Evolutionary conservation across 2,888 invertebrate species (phyloP).

Genomic region (Gnatocerus cornutus): DNA sequence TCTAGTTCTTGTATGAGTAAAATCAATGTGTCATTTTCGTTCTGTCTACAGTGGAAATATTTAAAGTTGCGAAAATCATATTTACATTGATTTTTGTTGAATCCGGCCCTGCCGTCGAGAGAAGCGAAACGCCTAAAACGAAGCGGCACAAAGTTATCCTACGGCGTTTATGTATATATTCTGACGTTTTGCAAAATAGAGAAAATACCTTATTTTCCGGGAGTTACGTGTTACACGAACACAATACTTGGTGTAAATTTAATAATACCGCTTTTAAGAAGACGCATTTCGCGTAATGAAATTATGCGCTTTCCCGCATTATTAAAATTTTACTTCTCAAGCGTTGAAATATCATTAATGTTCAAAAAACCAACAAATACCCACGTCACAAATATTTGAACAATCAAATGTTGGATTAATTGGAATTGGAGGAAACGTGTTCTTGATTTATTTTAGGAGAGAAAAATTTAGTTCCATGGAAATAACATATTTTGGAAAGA

Average conservation of each 20-base stretch:
- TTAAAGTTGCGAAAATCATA: not conserved
- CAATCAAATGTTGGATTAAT: constrained; percentile 2
- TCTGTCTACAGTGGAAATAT: not conserved
- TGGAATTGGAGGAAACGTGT: not conserved
- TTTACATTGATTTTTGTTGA: constrained; percentile 10
- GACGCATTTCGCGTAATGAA: constrained; percentile 26
- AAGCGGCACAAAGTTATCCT: constrained; percentile 43
- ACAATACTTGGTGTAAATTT: constrained; percentile 37
- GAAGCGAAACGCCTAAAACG: constrained; percentile 32
- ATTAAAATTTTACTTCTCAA: constrained; percentile 27
- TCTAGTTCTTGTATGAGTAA: too few species aligned
- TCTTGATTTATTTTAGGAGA: constrained; percentile 16
- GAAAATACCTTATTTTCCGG: constrained; percentile 45
- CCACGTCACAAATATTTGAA: constrained; percentile 20
- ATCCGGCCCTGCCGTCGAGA: constrained; percentile 24
- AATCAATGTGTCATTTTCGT: not conserved
- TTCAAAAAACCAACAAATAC: constrained; percentile 17
- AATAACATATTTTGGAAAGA: constrained; percentile 57
- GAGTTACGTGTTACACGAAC: constrained; percentile 40
- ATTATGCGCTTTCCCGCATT: constrained; percentile 28
- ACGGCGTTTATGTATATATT: constrained; percentile 47
- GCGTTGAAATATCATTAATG: constrained; percentile 46
- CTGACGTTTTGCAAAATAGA: constrained; percentile 48
- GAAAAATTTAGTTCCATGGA: constrained; percentile 16
- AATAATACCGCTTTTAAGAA: constrained; percentile 39